phyloP scores from a whole-genome alignment of 2,797 vertebrate genomes.

The Bradypodion ventrale region DNA sequence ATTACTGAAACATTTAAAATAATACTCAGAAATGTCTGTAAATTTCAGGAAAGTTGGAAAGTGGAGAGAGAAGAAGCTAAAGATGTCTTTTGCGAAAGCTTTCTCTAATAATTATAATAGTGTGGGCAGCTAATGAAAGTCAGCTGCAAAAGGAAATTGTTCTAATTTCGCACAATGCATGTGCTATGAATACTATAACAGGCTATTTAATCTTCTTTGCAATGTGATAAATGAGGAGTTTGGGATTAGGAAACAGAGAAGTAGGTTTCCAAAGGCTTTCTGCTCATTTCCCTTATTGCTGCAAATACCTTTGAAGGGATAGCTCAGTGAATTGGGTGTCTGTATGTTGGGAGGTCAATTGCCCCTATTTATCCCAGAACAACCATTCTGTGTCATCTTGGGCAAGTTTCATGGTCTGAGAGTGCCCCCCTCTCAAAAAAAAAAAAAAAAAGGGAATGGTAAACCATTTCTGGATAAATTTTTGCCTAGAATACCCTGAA shows the following conservation, averaged over 20 bases:
- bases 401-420: too few species aligned
- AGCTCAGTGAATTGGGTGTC: too few species aligned
- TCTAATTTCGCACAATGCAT: constrained; percentile 28
- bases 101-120: neutral
- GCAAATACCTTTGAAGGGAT: constrained; percentile 1
- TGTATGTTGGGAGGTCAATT: too few species aligned
- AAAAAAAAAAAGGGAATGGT: too few species aligned
- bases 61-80: neutral
- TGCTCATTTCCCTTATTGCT: constrained; percentile 18
- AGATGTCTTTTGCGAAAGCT: neutral
- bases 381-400: too few species aligned
- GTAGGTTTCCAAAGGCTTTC: constrained; percentile 34
- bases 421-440: too few species aligned
- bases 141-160: constrained; percentile 25
- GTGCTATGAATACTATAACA: constrained; percentile 30
- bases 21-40: neutral
- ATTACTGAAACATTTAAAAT: neutral
- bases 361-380: too few species aligned
- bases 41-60: neutral
- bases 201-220: constrained; percentile 29
- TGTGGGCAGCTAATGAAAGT: neutral
- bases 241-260: constrained; percentile 36
- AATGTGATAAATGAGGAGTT: neutral
- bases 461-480: too few species aligned
- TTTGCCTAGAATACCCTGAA: too few species aligned